phyloP scores from a whole-genome alignment of 2,888 invertebrate species.

The Tiliacea citrago region DNA sequence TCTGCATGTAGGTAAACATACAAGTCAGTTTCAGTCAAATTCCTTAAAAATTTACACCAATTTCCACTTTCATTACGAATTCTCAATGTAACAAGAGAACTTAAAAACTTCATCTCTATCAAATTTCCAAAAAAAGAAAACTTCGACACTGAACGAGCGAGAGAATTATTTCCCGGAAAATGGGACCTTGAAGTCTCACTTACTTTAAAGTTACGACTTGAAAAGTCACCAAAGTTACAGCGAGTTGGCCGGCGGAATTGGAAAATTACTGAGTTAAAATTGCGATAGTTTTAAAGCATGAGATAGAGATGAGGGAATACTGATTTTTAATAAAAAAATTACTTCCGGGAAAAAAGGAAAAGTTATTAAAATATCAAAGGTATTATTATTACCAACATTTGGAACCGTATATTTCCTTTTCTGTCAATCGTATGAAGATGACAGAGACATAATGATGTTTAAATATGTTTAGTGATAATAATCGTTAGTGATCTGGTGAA shows the following conservation, averaged over 20 bases:
- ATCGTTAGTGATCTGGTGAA: not conserved
- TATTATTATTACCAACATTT: not conserved
- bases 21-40: not conserved
- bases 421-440: not conserved
- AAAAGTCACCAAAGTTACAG: slow-evolving; percentile 43
- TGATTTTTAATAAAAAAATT: not conserved
- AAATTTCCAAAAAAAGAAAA: slow-evolving; percentile 17
- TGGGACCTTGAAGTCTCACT: slow-evolving; percentile 36
- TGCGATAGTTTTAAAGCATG: slow-evolving; percentile 56
- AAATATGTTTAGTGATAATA: not conserved
- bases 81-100: slow-evolving; percentile 5
- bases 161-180: slow-evolving; percentile 50
- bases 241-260: slow-evolving; percentile 48
- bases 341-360: rapidly evolving
- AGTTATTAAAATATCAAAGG: no score
- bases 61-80: not conserved
- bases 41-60: not conserved
- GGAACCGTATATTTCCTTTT: not conserved
- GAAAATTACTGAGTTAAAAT: slow-evolving; percentile 63
- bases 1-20: not conserved
- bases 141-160: slow-evolving; percentile 2
- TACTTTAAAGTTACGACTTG: slow-evolving; percentile 56
- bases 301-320: not conserved
- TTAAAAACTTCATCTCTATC: slow-evolving; percentile 8
- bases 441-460: not conserved